A percentile compares a stretch with the other conserved stretches of the same genome.
phyloP scores from a whole-genome alignment of 2,888 invertebrate species.

The Clepsis dumicolana region DNA sequence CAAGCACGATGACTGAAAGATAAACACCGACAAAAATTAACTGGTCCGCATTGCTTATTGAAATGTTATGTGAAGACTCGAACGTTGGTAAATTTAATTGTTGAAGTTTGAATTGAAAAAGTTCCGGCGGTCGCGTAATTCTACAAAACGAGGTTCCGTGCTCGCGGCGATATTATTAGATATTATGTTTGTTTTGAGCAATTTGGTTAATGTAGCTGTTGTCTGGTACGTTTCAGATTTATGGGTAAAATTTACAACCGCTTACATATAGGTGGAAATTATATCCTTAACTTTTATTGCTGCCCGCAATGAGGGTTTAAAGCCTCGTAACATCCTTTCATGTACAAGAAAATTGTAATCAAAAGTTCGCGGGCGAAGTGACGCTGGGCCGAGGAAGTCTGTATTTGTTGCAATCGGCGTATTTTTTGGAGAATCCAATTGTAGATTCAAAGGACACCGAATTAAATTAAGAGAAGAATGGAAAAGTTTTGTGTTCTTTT shows the following conservation, averaged over 20 bases:
- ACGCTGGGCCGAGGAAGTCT: background rate
- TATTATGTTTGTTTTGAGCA: constrained; percentile 42
- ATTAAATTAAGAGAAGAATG: constrained; percentile 1
- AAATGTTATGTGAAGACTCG: constrained; percentile 77
- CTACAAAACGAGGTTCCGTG: constrained; percentile 50
- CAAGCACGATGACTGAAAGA: constrained; percentile 48
- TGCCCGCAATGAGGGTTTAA: constrained; percentile 6
- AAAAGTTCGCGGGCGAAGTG: background rate
- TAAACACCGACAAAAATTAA: constrained; percentile 55
- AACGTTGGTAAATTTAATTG: constrained; percentile 79
- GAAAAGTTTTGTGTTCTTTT: background rate
- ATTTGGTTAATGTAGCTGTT: constrained; percentile 43
- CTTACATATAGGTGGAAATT: constrained; percentile 31
- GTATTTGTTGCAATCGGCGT: background rate
- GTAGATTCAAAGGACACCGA: background rate
- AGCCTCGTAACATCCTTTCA: constrained; percentile 14
- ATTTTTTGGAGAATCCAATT: background rate
- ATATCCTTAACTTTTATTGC: constrained; percentile 29
- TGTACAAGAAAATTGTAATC: constrained; percentile 11
- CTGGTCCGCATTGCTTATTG: constrained; percentile 71
- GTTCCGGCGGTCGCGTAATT: constrained; percentile 80
- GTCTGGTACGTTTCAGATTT: constrained; percentile 35
- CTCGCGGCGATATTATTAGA: constrained; percentile 42
- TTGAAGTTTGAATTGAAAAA: constrained; percentile 84
- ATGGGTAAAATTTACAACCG: constrained; percentile 32